Conservation (phyloP, 1,140 invertebrate genomes). For the Trichoplusia ni region DNA sequence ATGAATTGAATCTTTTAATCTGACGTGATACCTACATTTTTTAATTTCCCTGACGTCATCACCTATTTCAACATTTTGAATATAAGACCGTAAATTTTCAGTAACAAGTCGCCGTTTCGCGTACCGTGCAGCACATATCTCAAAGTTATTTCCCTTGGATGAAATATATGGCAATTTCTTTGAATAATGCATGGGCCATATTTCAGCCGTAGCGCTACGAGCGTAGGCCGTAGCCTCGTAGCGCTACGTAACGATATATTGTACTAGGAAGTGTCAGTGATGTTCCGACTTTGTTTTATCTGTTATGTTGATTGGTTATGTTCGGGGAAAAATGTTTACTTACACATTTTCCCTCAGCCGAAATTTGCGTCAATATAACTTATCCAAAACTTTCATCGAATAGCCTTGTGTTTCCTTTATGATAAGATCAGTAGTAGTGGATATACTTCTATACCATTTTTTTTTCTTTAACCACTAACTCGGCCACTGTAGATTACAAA, state of each 20-base stretch:
- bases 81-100: constrained; percentile 27
- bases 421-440: too few relatives aligned
- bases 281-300: constrained; percentile 42
- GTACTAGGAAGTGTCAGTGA: constrained; percentile 41
- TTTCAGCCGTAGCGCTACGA: constrained; percentile 59
- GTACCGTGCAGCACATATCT: constrained; percentile 62
- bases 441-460: too few relatives aligned
- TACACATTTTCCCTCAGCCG: too few relatives aligned
- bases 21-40: neutral
- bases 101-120: constrained; percentile 35
- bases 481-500: too few relatives aligned
- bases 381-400: too few relatives aligned
- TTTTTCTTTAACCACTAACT: too few relatives aligned
- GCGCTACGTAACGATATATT: constrained; percentile 36
- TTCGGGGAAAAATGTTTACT: too few relatives aligned
- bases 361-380: too few relatives aligned
- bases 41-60: constrained; percentile 1
- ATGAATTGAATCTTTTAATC: neutral
- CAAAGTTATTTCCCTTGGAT: constrained; percentile 77
- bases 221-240: constrained; percentile 49
- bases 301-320: constrained; percentile 21
- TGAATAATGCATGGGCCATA: constrained; percentile 82
- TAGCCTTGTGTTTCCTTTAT: too few relatives aligned
- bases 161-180: constrained; percentile 82
- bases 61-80: constrained; percentile 28